Conservation (phyloP, 2,888 invertebrate genomes). For the Stenodema calcarata region DNA sequence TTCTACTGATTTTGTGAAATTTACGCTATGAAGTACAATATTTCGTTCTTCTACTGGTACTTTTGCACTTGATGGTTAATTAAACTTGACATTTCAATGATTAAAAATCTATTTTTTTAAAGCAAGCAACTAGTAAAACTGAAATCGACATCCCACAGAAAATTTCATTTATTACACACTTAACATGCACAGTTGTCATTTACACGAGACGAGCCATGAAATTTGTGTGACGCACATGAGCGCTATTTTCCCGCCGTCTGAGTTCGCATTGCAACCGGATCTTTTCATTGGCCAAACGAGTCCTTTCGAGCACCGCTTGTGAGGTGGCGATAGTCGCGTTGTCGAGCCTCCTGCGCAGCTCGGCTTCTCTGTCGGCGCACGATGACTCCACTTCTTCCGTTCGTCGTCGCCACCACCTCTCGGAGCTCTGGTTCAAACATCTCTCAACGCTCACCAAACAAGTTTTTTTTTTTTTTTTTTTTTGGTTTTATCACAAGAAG, state of each 20-base stretch:
- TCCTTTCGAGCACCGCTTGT: slow-evolving; percentile 75
- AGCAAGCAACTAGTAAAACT: neutral
- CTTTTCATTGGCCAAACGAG: slow-evolving; percentile 75
- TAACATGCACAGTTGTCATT: slow-evolving; percentile 26
- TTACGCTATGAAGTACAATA: neutral
- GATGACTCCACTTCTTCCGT: slow-evolving; percentile 50
- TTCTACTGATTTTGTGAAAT: neutral
- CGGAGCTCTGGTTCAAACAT: slow-evolving; percentile 39
- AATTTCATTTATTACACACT: slow-evolving; percentile 17
- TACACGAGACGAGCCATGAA: slow-evolving; percentile 42
- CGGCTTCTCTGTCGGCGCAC: slow-evolving; percentile 60
- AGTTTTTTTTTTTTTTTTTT: neutral
- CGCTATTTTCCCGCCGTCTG: slow-evolving; percentile 40
- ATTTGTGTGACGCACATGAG: slow-evolving; percentile 50
- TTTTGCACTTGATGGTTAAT: no score
- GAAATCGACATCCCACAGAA: neutral
- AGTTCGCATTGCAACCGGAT: slow-evolving; percentile 66
- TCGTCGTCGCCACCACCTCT: slow-evolving; percentile 52
- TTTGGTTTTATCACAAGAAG: neutral
- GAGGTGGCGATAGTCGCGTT: slow-evolving; percentile 77
- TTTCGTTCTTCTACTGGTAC: neutral
- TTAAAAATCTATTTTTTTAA: no score
- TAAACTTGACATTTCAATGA: no score
- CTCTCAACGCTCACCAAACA: slow-evolving; percentile 5
- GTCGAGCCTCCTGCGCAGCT: slow-evolving; percentile 64